phyloP scores from a whole-genome alignment of 2,888 invertebrate genomes.

The Actias luna region DNA sequence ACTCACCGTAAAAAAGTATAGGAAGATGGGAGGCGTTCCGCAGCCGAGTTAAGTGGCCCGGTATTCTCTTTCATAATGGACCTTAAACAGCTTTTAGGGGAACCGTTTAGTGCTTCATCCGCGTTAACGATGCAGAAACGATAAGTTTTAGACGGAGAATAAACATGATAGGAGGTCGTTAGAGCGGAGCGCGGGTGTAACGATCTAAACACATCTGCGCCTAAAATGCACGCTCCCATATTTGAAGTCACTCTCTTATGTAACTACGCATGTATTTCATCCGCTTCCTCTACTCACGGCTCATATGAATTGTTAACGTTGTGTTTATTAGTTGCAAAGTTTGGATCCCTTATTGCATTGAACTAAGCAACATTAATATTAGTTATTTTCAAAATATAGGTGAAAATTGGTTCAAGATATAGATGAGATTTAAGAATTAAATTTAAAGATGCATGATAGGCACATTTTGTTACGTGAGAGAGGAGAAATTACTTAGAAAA shows the following conservation, averaged over 20 bases:
- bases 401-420: too few species aligned
- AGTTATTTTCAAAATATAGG: too few species aligned
- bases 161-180: conserved; percentile 56
- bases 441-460: too few species aligned
- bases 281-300: background rate
- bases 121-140: conserved; percentile 68
- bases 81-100: conserved; percentile 60
- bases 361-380: too few species aligned
- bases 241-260: background rate
- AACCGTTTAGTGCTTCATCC: conserved; percentile 59
- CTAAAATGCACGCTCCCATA: background rate
- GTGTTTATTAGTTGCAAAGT: background rate
- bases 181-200: conserved; percentile 13
- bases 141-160: conserved; percentile 58
- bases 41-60: conserved; percentile 50
- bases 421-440: too few species aligned
- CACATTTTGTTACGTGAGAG: too few species aligned
- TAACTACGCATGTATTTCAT: background rate
- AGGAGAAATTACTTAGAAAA: too few species aligned
- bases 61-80: conserved; percentile 59
- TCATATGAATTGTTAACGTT: background rate
- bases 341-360: background rate
- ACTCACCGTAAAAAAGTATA: conserved; percentile 2
- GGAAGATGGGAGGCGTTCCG: conserved; percentile 8
- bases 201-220: background rate